These are phyloP conservation scores for Helogale parvula DNA, from an alignment of 2,113 vertebrate genomes.

Conservation along the genomic window DNA sequence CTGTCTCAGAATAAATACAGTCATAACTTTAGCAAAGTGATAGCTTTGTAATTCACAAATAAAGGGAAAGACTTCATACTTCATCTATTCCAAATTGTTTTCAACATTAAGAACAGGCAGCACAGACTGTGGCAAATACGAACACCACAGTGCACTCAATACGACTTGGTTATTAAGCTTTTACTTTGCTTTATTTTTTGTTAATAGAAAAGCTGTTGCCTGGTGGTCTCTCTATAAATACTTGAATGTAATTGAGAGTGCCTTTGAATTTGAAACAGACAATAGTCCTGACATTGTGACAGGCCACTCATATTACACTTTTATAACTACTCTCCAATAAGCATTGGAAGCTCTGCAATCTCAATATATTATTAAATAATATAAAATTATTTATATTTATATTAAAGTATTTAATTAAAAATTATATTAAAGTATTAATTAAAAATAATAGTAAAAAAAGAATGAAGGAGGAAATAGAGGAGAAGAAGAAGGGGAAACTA, in stretches of 20 bases:
- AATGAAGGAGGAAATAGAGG: neutral
- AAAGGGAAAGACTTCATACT: neutral
- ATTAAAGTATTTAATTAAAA: too few relatives aligned
- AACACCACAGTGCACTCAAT: neutral
- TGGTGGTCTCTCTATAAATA: rapidly evolving
- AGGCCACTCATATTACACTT: conserved; percentile 1
- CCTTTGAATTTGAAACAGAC: neutral
- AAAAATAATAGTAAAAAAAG: neutral
- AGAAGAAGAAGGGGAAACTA: neutral
- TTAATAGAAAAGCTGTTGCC: neutral
- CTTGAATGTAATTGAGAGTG: neutral
- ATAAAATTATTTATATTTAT: too few relatives aligned
- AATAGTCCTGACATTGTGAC: neutral
- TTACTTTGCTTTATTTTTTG: neutral
- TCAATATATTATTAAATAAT: conserved; percentile 28
- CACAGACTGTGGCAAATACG: neutral
- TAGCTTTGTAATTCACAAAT: neutral
- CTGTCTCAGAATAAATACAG: neutral
- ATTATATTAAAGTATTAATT: too few relatives aligned
- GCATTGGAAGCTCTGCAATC: conserved; percentile 15
- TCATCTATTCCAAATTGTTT: neutral
- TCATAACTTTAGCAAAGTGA: neutral
- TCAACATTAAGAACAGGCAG: neutral
- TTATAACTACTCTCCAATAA: conserved; percentile 38
- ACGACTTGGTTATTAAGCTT: neutral